phyloP scores from a whole-genome alignment of 2,113 vertebrate species.

The Daboia siamensis region DNA sequence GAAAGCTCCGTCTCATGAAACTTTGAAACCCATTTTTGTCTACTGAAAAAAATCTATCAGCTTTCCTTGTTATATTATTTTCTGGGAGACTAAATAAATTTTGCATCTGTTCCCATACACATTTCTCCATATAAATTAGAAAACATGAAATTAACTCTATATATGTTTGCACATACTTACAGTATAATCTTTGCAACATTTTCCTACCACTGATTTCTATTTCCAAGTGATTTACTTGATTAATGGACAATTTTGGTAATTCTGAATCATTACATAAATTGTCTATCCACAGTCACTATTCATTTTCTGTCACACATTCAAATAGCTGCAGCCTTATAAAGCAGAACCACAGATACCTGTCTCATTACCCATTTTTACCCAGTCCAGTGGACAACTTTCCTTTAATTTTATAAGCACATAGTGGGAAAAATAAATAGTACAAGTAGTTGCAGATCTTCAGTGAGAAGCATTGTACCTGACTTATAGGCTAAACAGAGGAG shows the following conservation, averaged over 20 bases:
- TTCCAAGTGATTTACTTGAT: constrained; percentile 2
- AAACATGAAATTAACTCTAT: constrained; percentile 7
- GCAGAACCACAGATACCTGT: neutral
- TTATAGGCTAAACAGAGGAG: neutral
- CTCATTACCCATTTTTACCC: neutral
- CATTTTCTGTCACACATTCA: neutral
- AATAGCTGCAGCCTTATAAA: neutral
- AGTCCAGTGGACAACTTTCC: neutral
- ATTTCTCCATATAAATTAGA: neutral
- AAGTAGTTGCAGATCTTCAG: neutral
- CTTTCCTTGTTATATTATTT: neutral
- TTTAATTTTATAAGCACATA: neutral
- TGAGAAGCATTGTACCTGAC: neutral
- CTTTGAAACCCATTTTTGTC: neutral
- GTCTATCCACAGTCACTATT: neutral
- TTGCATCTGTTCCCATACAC: neutral
- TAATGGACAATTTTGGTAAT: neutral
- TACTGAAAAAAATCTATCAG: neutral
- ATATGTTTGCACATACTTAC: neutral
- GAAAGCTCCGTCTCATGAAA: no score
- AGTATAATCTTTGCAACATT: neutral
- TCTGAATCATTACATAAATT: neutral
- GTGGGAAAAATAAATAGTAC: neutral
- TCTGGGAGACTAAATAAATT: neutral
- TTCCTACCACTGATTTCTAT: neutral